phyloP scores from a whole-genome alignment of 2,113 vertebrate genomes.

The rabbit (Oryctolagus cuniculus) region DNA sequence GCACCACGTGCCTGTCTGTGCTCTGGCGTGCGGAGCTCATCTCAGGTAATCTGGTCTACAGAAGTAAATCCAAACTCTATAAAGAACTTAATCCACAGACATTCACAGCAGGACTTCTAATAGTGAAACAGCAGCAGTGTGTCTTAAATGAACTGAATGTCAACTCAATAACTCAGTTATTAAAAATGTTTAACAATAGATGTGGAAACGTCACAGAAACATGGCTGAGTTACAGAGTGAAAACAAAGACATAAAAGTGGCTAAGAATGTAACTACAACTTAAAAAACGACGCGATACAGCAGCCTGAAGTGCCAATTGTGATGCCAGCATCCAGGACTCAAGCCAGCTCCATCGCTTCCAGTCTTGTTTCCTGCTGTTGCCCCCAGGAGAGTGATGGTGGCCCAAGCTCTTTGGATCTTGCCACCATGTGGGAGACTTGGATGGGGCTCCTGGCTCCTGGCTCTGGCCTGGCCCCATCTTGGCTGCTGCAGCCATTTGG shows the following conservation, averaged over 20 bases:
- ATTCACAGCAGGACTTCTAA: neutral
- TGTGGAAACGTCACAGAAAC: neutral
- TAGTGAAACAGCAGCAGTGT: neutral
- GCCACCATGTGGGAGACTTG: too few species aligned
- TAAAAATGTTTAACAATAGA: conserved; percentile 5
- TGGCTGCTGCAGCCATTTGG: too few species aligned
- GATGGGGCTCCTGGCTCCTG: too few species aligned
- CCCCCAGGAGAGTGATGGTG: too few species aligned
- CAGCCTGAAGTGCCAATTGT: too few species aligned
- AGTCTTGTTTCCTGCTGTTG: too few species aligned
- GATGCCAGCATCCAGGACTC: too few species aligned
- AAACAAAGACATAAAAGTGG: neutral
- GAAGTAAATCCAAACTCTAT: conserved; percentile 9
- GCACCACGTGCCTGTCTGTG: neutral
- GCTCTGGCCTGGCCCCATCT: too few species aligned
- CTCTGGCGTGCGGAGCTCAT: neutral
- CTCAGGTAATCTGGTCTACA: neutral
- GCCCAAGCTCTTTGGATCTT: too few species aligned
- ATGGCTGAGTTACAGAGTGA: neutral
- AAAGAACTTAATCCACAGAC: neutral
- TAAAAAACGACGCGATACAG: neutral
- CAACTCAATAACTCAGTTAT: neutral
- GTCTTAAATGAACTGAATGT: neutral
- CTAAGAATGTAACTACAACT: neutral
- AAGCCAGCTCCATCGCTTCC: too few species aligned